phyloP scores from a whole-genome alignment of 2,113 vertebrate genomes.

The Hippoglossus stenolepis region DNA sequence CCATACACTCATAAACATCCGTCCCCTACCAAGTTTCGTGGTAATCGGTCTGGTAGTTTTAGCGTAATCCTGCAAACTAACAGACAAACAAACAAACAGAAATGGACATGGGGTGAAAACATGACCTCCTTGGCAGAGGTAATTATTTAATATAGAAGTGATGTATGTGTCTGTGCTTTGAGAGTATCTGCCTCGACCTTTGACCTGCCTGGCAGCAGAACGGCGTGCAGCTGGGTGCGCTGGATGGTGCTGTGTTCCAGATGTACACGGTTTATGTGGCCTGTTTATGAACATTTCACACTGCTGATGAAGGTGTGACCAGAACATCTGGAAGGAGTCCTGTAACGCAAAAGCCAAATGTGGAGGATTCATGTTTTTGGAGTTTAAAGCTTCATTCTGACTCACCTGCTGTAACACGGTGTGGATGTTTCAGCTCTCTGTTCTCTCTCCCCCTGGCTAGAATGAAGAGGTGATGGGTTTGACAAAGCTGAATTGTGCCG shows the following conservation, averaged over 20 bases:
- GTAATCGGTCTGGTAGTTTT: no score
- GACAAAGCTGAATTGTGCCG: constrained; percentile 62
- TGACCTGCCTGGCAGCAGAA: constrained; percentile 10
- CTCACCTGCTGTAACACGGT: constrained; percentile 1
- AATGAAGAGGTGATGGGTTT: constrained; percentile 44
- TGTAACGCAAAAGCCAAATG: constrained; percentile 26
- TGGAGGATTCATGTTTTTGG: neutral
- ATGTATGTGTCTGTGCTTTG: constrained; percentile 14
- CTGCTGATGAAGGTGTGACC: constrained; percentile 30
- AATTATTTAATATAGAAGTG: neutral
- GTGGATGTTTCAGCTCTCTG: constrained; percentile 8
- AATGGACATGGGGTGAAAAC: neutral
- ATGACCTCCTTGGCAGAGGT: neutral
- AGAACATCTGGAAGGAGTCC: constrained; percentile 4
- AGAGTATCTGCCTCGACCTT: neutral
- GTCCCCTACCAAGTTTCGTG: no score
- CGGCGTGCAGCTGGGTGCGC: constrained; percentile 25
- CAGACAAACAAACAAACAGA: neutral
- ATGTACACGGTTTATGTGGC: constrained; percentile 32
- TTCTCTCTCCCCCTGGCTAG: constrained; percentile 30
- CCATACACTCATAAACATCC: no score
- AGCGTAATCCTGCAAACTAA: no score
- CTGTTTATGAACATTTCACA: constrained; percentile 34
- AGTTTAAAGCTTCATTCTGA: neutral
- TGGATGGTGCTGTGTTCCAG: constrained; percentile 29